These are phyloP conservation scores for Cynaeus angustus DNA, from an alignment of 2,888 invertebrate species.

Conservation along the genomic window DNA sequence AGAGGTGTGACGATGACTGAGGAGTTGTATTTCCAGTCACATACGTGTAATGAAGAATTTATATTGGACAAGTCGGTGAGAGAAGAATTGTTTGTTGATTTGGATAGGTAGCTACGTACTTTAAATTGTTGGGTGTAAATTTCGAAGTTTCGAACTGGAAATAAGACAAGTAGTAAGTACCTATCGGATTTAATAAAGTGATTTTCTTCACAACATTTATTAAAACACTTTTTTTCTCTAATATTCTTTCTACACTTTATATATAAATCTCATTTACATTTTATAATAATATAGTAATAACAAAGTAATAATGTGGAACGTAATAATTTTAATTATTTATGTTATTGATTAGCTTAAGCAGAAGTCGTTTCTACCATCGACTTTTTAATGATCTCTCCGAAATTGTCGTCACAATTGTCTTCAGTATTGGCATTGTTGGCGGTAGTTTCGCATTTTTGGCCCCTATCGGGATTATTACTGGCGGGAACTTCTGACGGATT, in stretches of 20 bases:
- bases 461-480: slow-evolving; percentile 52
- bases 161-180: slow-evolving; percentile 25
- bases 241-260: slow-evolving; percentile 69
- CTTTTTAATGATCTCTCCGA: slow-evolving; percentile 94
- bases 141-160: slow-evolving; percentile 3
- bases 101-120: slow-evolving; percentile 7
- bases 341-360: slow-evolving; percentile 74
- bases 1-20: neutral
- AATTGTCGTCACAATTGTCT: slow-evolving; percentile 81
- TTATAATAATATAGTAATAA: slow-evolving; percentile 61
- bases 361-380: slow-evolving; percentile 93
- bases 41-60: too few relatives aligned
- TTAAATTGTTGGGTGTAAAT: neutral
- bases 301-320: slow-evolving; percentile 67
- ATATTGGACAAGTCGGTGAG: too few relatives aligned
- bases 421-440: slow-evolving; percentile 56
- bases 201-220: slow-evolving; percentile 72
- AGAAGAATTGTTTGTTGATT: neutral
- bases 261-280: slow-evolving; percentile 71
- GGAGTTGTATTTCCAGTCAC: too few relatives aligned
- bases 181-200: slow-evolving; percentile 31
- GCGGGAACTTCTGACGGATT: slow-evolving; percentile 58
- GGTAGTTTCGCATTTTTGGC: slow-evolving; percentile 60
- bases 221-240: slow-evolving; percentile 70
- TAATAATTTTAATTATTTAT: slow-evolving; percentile 64